phyloP scores from a whole-genome alignment of 2,888 invertebrate species.

The Myathropa florea region DNA sequence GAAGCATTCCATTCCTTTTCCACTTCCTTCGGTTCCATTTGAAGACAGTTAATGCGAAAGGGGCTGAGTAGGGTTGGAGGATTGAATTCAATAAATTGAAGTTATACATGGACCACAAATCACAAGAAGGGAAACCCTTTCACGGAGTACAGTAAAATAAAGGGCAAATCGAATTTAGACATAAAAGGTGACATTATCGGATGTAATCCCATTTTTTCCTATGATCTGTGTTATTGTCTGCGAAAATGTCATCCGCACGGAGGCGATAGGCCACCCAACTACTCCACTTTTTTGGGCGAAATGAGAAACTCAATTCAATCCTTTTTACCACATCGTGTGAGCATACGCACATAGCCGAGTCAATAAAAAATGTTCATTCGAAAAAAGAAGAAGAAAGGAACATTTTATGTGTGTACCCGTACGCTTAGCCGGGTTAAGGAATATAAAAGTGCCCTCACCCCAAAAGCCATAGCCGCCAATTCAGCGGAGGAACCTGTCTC shows the following conservation, averaged over 20 bases:
- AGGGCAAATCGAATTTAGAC: slow-evolving; percentile 58
- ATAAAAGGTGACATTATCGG: slow-evolving; percentile 57
- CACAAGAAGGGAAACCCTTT: slow-evolving; percentile 33
- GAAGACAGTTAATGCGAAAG: neutral
- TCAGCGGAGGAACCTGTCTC: neutral
- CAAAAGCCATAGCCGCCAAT: neutral
- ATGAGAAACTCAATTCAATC: slow-evolving; percentile 23
- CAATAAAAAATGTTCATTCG: slow-evolving; percentile 10
- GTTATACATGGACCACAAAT: slow-evolving; percentile 18
- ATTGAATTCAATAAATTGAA: slow-evolving; percentile 21
- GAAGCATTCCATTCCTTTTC: neutral
- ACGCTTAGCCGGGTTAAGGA: neutral
- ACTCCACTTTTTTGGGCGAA: neutral
- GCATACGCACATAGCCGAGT: slow-evolving; percentile 8
- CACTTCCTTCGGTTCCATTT: neutral
- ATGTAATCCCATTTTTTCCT: slow-evolving; percentile 50
- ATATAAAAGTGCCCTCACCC: neutral
- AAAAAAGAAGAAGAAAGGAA: neutral
- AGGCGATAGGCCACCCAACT: neutral
- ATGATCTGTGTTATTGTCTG: slow-evolving; percentile 29
- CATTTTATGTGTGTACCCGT: neutral
- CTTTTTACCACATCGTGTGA: slow-evolving; percentile 29
- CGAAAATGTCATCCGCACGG: slow-evolving; percentile 9
- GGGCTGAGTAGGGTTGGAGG: too few relatives aligned
- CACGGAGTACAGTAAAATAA: slow-evolving; percentile 46